A percentile compares a stretch with the other conserved stretches of the same genome.
These are phyloP conservation scores for Halcyon senegalensis DNA, from an alignment of 2,113 vertebrate species.

Conservation along the genomic window DNA sequence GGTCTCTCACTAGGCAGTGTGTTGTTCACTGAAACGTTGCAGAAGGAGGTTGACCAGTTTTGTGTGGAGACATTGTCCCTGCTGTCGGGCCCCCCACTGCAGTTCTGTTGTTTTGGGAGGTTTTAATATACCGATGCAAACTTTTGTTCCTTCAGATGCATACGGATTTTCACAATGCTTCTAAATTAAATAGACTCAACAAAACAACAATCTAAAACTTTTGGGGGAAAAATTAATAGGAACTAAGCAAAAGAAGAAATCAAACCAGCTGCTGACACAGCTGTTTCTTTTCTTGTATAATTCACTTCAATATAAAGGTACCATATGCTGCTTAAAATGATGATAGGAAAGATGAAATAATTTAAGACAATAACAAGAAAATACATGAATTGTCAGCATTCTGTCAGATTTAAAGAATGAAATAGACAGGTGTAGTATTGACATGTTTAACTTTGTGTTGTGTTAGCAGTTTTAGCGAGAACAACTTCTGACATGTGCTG, in stretches of 20 bases:
- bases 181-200: slow-evolving; percentile 67
- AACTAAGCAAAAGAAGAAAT: slow-evolving; percentile 86
- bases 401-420: slow-evolving; percentile 89
- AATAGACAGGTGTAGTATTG: slow-evolving; percentile 86
- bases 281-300: slow-evolving; percentile 90
- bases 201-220: slow-evolving; percentile 72
- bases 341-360: slow-evolving; percentile 89
- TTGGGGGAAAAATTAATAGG: slow-evolving; percentile 82
- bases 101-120: neutral
- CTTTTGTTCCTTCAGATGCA: neutral
- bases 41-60: neutral
- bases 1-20: neutral
- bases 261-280: slow-evolving; percentile 93
- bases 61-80: neutral
- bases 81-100: neutral
- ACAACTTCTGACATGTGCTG: slow-evolving; percentile 83
- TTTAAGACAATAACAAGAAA: slow-evolving; percentile 88
- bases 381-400: slow-evolving; percentile 95
- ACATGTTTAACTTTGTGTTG: slow-evolving; percentile 90
- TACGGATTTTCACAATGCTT: slow-evolving; percentile 27
- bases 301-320: slow-evolving; percentile 90
- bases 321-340: slow-evolving; percentile 92
- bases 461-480: slow-evolving; percentile 85
- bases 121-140: slow-evolving; percentile 31
- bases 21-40: neutral